phyloP scores from a whole-genome alignment of 2,113 vertebrate species.

The Mustela lutreola region DNA sequence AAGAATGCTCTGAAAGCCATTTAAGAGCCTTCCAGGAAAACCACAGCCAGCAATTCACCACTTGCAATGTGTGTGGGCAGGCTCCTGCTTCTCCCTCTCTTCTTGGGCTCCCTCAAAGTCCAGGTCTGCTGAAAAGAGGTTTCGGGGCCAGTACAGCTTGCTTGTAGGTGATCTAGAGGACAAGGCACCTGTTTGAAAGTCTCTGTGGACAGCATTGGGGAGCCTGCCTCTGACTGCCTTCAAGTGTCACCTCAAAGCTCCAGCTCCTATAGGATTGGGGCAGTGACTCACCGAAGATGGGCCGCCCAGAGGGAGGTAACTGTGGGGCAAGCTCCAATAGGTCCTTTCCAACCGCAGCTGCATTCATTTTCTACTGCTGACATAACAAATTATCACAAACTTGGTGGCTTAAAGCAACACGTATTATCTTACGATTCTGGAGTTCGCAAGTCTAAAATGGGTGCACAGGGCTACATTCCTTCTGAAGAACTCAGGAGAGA shows the following conservation, averaged over 20 bases:
- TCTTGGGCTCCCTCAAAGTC: not conserved
- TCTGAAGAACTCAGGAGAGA: not conserved
- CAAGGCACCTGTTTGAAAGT: not conserved
- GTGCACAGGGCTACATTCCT: not conserved
- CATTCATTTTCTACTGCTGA: conserved; percentile 7
- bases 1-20: conserved; percentile 64
- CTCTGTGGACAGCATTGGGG: not conserved
- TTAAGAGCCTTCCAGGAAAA: conserved; percentile 65
- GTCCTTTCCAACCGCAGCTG: not conserved
- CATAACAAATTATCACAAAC: conserved; percentile 3
- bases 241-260: not conserved
- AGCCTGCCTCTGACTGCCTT: not conserved
- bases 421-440: not conserved
- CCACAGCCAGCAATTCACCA: not conserved
- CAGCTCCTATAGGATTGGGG: not conserved
- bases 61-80: conserved; percentile 44
- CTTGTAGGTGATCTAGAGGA: not conserved
- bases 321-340: not conserved
- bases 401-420: not conserved
- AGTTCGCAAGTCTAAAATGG: not conserved
- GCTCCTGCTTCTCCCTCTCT: not conserved
- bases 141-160: not conserved
- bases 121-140: not conserved
- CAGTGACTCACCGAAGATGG: not conserved
- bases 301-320: not conserved